Conservation (phyloP, 2,797 vertebrate species). For the Babyrousa celebensis region DNA sequence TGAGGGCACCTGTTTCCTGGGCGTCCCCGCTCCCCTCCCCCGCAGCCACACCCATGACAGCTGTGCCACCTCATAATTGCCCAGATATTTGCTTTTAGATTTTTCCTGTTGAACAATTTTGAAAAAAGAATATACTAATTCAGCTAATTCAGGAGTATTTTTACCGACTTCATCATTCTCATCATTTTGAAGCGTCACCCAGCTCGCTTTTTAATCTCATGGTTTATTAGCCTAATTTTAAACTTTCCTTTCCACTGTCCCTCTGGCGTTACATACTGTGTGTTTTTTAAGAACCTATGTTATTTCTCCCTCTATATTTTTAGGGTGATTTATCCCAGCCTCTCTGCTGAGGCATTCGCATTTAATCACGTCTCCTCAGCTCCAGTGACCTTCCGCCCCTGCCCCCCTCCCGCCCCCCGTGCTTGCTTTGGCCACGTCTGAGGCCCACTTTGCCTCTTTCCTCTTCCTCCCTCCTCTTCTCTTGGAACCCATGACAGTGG, state of each 20-base stretch:
- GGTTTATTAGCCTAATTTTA: conserved; percentile 79
- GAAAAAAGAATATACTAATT: conserved; percentile 41
- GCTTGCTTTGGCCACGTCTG: background rate
- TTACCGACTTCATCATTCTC: conserved; percentile 57
- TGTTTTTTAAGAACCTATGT: background rate
- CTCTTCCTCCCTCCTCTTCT: background rate
- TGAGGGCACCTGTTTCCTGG: too few species aligned
- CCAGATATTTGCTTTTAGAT: background rate
- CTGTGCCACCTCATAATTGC: rapidly evolving
- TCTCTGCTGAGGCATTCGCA: conserved; percentile 18
- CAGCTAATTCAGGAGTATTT: conserved; percentile 71
- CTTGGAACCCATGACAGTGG: background rate
- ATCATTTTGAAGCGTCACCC: conserved; percentile 62
- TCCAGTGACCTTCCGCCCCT: background rate
- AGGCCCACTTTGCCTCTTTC: rapidly evolving
- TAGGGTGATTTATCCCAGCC: conserved; percentile 7
- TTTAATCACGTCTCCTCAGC: background rate
- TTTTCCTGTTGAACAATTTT: conserved; percentile 43
- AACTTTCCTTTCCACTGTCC: conserved; percentile 43
- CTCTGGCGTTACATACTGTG: conserved; percentile 27
- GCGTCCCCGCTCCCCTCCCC: rapidly evolving
- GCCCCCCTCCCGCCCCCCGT: background rate
- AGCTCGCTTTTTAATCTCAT: conserved; percentile 79
- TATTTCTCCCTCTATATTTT: conserved; percentile 54
- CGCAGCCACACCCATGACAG: rapidly evolving